phyloP scores from a whole-genome alignment of 2,888 invertebrate genomes.

The Nemurella pictetii region DNA sequence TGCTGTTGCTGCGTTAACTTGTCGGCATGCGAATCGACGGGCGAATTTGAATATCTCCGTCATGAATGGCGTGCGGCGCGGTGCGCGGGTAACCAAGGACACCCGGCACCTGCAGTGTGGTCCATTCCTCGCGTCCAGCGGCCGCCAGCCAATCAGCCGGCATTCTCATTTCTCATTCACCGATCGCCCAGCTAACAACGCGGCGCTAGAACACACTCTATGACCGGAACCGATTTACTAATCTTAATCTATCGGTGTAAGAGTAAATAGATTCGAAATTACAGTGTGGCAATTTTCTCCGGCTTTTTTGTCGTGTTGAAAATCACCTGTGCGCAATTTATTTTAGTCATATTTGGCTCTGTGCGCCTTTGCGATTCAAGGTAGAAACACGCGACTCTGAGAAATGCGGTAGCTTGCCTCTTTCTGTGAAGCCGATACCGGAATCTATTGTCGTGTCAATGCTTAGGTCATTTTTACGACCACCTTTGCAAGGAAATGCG shows the following conservation, averaged over 20 bases:
- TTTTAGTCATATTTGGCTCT: neutral
- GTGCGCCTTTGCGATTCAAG: neutral
- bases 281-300: neutral
- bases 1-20: too few relatives aligned
- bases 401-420: neutral
- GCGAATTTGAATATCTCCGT: conserved; percentile 11
- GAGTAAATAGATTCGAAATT: neutral
- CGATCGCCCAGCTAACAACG: neutral
- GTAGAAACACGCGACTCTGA: neutral
- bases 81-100: conserved; percentile 6
- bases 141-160: neutral
- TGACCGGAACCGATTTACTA: neutral
- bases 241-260: neutral
- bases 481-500: neutral
- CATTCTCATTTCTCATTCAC: neutral
- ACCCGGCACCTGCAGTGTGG: conserved; percentile 7
- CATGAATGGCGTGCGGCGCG: conserved; percentile 27
- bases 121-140: neutral
- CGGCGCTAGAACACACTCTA: neutral
- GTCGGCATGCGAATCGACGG: neutral
- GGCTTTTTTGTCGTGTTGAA: neutral
- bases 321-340: neutral
- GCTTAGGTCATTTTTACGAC: neutral
- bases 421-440: neutral
- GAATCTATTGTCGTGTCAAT: too few relatives aligned